These are phyloP conservation scores for Drosophila kambysellisi DNA, from an alignment of 2,888 invertebrate species.

Conservation along the genomic window DNA sequence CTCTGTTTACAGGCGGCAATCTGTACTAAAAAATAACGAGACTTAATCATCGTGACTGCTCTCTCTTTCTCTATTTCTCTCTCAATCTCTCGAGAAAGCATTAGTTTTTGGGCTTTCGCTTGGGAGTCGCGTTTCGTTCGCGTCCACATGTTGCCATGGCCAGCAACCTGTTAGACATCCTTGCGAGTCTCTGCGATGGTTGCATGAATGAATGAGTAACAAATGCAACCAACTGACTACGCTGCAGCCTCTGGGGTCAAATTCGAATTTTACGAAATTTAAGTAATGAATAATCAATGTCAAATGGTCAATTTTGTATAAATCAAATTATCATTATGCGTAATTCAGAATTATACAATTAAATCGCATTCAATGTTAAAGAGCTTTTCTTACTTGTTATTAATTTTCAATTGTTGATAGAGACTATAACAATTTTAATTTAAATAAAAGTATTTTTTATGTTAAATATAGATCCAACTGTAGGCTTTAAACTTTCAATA, in stretches of 20 bases:
- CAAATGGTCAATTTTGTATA: too few species aligned
- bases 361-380: neutral
- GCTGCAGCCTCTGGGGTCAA: neutral
- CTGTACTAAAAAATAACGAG: conserved; percentile 61
- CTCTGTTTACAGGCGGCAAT: conserved; percentile 76
- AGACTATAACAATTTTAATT: neutral
- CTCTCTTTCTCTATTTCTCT: neutral
- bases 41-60: conserved; percentile 7
- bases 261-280: neutral
- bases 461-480: neutral
- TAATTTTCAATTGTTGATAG: neutral
- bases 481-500: neutral
- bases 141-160: conserved; percentile 76
- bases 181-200: neutral
- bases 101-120: conserved; percentile 1
- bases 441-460: neutral
- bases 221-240: conserved; percentile 6
- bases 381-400: neutral
- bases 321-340: too few species aligned
- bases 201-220: conserved; percentile 29
- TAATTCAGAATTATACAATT: neutral
- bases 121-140: conserved; percentile 20
- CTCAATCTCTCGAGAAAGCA: neutral
- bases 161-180: conserved; percentile 77
- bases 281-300: neutral